A percentile compares a stretch with the other conserved stretches of the same genome.
These are phyloP conservation scores for Athalia rosae DNA, from an alignment of 2,888 invertebrate genomes.

Conservation along the genomic window DNA sequence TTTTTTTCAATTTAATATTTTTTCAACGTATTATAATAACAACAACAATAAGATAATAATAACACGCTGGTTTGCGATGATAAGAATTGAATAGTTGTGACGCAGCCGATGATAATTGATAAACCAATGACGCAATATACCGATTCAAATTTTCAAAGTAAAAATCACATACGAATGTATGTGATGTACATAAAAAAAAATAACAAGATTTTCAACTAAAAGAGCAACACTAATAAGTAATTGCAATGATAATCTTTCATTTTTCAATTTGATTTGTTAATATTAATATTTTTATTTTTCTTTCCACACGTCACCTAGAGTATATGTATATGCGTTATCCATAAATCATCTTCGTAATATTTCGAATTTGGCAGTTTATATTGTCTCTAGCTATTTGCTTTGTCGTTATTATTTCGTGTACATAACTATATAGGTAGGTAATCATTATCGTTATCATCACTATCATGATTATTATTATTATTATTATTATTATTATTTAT, in stretches of 20 bases:
- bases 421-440: neutral
- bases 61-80: neutral
- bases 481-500: slow-evolving; percentile 22
- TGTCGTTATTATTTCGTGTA: neutral
- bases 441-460: slow-evolving; percentile 15
- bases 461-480: slow-evolving; percentile 11
- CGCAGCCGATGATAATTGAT: neutral
- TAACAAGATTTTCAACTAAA: neutral
- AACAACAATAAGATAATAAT: no score
- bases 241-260: neutral
- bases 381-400: no score
- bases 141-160: neutral
- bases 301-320: neutral
- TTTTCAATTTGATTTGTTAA: neutral
- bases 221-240: no score
- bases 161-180: neutral
- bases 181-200: neutral
- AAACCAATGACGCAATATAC: slow-evolving; percentile 3
- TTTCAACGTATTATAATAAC: no score
- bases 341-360: no score
- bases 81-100: slow-evolving; percentile 1
- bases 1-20: no score
- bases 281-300: neutral
- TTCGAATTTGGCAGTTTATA: no score
- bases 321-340: no score